Evolutionary conservation across 2,113 vertebrate genomes (phyloP).

Genomic region (Ptilorrhoa leucosticta): DNA sequence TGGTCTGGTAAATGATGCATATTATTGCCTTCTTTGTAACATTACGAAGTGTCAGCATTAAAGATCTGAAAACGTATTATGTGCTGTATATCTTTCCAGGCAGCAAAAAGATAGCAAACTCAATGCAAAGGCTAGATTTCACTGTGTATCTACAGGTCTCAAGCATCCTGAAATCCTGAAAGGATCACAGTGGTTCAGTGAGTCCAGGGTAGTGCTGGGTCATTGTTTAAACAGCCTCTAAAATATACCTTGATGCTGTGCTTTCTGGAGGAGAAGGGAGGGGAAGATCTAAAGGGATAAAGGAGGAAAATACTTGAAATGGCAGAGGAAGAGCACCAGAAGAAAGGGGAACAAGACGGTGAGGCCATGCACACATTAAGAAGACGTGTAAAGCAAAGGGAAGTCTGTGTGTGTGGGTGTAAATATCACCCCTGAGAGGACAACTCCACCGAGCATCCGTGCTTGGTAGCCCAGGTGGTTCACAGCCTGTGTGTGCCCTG

Average conservation of each 20-base stretch:
- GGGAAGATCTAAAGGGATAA: background rate
- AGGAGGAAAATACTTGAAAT: background rate
- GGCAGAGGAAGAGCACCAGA: background rate
- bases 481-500: background rate
- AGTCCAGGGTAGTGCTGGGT: background rate
- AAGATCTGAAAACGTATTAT: background rate
- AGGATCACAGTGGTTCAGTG: background rate
- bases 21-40: background rate
- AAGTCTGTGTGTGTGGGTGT: background rate
- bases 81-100: background rate
- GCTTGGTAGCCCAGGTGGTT: background rate
- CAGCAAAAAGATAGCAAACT: background rate
- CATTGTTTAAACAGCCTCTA: background rate
- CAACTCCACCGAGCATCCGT: accelerated
- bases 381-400: background rate
- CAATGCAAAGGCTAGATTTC: background rate
- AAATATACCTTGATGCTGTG: background rate
- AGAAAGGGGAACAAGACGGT: background rate
- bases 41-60: background rate
- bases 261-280: background rate
- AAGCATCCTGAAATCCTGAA: background rate
- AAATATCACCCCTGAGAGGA: background rate
- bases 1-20: background rate
- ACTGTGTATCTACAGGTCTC: background rate
- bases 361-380: background rate